Percentiles rank a stretch among this genome's conserved stretches.
Evolutionary conservation across 2,797 vertebrate genomes (phyloP).

Genomic region (Amblyopsis hoosieri): DNA sequence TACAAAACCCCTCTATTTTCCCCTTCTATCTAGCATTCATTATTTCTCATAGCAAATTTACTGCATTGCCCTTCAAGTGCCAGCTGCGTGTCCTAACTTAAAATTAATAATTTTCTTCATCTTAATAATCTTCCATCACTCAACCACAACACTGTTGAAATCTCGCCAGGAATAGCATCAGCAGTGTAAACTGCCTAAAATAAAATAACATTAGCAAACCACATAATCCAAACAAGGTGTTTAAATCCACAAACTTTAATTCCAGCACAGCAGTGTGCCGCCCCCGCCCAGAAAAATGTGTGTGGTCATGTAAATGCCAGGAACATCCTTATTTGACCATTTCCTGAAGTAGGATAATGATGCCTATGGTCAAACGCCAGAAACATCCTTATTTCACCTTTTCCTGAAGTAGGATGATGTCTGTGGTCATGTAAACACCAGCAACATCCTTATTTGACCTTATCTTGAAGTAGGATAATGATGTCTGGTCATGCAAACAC

Average conservation of each 20-base stretch:
- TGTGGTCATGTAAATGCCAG: too few species aligned
- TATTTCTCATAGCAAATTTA: conserved; percentile 44
- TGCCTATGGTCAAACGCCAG: too few species aligned
- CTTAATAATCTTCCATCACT: neutral
- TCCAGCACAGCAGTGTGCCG: too few species aligned
- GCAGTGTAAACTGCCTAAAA: neutral
- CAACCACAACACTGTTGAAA: conserved; percentile 14
- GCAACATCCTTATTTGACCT: too few species aligned
- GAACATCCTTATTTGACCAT: neutral
- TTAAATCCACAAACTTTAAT: too few species aligned
- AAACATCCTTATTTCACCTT: neutral
- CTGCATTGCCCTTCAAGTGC: conserved; percentile 19
- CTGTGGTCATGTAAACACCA: too few species aligned
- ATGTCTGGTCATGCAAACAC: too few species aligned
- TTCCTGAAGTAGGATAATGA: neutral
- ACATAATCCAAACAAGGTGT: too few species aligned
- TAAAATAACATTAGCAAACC: conserved; percentile 20
- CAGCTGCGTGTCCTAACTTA: conserved; percentile 33
- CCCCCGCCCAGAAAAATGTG: too few species aligned
- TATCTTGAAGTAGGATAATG: too few species aligned
- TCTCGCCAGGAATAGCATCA: conserved; percentile 26
- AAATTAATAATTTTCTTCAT: neutral
- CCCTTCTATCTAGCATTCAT: conserved; percentile 28
- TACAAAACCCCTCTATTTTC: conserved; percentile 3
- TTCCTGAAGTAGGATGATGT: neutral